A percentile compares a stretch with the other conserved stretches of the same genome.
Conservation (phyloP, 2,888 invertebrate genomes). For the Drosophila birchii region DNA sequence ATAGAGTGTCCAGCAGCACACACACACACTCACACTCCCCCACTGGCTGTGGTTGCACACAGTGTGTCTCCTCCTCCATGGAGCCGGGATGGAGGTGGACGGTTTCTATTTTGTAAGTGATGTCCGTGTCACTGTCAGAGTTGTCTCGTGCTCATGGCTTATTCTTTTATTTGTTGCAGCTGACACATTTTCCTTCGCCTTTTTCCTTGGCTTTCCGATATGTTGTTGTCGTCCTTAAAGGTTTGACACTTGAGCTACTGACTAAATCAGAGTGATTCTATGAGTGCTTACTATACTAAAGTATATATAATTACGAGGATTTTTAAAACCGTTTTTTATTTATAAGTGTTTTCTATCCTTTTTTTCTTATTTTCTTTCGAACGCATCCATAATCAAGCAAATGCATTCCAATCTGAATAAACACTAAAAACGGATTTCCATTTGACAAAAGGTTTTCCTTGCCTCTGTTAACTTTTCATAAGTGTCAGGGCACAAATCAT, state of each 20-base stretch:
- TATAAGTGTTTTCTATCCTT: no score
- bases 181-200: slow-evolving; percentile 22
- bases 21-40: slow-evolving; percentile 34
- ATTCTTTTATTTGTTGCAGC: slow-evolving; percentile 32
- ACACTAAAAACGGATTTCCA: slow-evolving; percentile 11
- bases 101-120: slow-evolving; percentile 76
- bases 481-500: slow-evolving; percentile 38
- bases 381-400: slow-evolving; percentile 6
- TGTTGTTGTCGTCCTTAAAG: slow-evolving; percentile 13
- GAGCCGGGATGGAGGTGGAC: slow-evolving; percentile 35
- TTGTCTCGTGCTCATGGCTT: slow-evolving; percentile 45
- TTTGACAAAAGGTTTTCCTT: slow-evolving; percentile 9
- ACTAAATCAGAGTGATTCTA: slow-evolving; percentile 27
- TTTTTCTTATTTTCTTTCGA: neutral
- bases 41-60: slow-evolving; percentile 48
- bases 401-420: neutral
- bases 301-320: no score
- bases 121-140: slow-evolving; percentile 78
- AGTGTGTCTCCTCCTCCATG: slow-evolving; percentile 42
- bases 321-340: no score
- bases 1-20: slow-evolving; percentile 77
- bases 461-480: slow-evolving; percentile 36
- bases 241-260: slow-evolving; percentile 26
- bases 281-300: neutral
- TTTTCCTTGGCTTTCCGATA: slow-evolving; percentile 16